Base-by-base conservation (phyloP, 2,113 vertebrate species). In the Psilopsiagon aurifrons region DNA sequence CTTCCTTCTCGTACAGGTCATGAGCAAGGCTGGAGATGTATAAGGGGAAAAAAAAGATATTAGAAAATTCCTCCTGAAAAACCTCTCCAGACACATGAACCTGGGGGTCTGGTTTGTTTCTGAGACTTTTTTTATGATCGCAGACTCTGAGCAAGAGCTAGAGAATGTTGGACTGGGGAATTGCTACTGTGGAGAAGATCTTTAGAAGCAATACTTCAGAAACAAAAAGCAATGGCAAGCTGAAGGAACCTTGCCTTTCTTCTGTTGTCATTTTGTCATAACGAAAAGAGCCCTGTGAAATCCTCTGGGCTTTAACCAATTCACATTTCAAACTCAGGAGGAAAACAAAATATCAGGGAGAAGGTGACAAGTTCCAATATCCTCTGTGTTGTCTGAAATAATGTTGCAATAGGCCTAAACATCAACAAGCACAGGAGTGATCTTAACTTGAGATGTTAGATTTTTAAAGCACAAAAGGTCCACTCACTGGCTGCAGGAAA, bases 21-120 rank as follows among this genome's bases (percentile, higher is more conserved):
- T 37, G 41, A 87, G 41, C 11, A n/a, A 94, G 52, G 29, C 47
- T 69, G 43, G 11, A 86, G 31, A 76, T 87, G 7, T 41, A 43
- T 8, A 57, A 62, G 18, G 13, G 29, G 70, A 84, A 84, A 7
- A 1, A 73, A 92, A 52, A 59, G 27, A 76, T 52, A 86, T 17
- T 82, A 79, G 46, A 85, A 71, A 95, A 69, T 62, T 89, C 78
- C 8, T 73, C 57, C 73, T 80, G 69, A 84, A 94, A 91, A 87
- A 52, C 43, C 74, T 67, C 39, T 84, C 39, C 27, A 44, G 80
- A 67, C 12, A 81, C 52, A 84, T 55, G 39, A 97, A 73, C 24
- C 49, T 52, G 29, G 59, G 80, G 29, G 25, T 33, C 35, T 84
- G 27, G 44, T 92, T 69, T 76, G 37, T 57, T 68, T 47, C 69